Evolutionary conservation across 2,797 vertebrate species (phyloP), one percentile per base, ranked within the genome.

Genomic region (Sebastolobus altivelis): DNA sequence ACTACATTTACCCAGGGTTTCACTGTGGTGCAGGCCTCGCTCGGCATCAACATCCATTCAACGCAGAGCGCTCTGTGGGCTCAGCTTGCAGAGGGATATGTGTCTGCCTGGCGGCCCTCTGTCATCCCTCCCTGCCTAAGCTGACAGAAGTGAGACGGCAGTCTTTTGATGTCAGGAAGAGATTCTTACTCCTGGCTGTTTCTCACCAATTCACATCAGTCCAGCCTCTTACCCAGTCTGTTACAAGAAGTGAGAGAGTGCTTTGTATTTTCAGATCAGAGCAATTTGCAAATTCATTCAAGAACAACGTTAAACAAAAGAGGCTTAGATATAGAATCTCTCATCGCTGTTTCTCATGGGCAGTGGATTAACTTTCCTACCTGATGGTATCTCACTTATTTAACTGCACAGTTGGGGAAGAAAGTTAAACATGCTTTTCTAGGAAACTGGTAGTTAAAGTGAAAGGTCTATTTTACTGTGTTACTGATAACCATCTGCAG

Each of bases 261-360:
- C 97, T 97, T 97, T 98, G 97, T 98, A 94, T 92, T 84, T 79
- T 65, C 84, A 96, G 96, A 98, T 97, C 97, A 96, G 95, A 98
- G 96, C 96, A 97, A 98, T 97, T 97, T 97, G 96, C 97, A 96
- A 95, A 94, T 95, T 95, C 90, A 95, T 96, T 94, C 91, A 95
- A 75, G 89, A 95, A 95, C 94, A 92, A 87, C 81, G 88, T 93
- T 92, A 92, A 95, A 97, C 96, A 96, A 97, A 97, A 97, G 93
- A 90, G 92, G 94, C 94, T 95, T 87, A 95, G 96, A 97, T 95
- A 95, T 93, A 94, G 85, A 94, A 93, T 95, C 96, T 96, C 93
- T 97, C 97, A 96, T 89, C 96, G 76, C 91, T 80, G 67, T 80
- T 91, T 93, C 93, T 91, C 62, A 61, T 80, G 6, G 61, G 58